A percentile compares a stretch with the other conserved stretches of the same genome.
phyloP scores from a whole-genome alignment of 2,888 invertebrate genomes.

The Andrena trimmerana region DNA sequence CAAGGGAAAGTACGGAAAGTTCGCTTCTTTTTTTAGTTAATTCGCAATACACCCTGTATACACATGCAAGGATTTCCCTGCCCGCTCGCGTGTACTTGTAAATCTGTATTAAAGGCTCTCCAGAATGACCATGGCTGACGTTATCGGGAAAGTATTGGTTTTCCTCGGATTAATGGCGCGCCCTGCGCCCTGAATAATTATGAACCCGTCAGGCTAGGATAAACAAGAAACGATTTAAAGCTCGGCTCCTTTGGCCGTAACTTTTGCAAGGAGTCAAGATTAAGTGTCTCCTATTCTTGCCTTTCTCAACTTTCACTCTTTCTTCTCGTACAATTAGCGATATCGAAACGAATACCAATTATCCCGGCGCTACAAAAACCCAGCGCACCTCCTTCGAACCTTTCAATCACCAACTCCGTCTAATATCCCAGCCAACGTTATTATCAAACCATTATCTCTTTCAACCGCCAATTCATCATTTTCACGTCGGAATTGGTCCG shows the following conservation, averaged over 20 bases:
- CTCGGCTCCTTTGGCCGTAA: slow-evolving; percentile 22
- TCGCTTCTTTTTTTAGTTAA: not conserved
- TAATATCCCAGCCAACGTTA: not conserved
- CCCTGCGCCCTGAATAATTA: slow-evolving; percentile 59
- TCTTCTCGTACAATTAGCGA: not conserved
- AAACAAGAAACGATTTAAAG: slow-evolving; percentile 58
- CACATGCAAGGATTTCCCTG: slow-evolving; percentile 33
- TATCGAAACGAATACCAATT: not conserved
- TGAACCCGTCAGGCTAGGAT: slow-evolving; percentile 41
- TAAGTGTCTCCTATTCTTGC: not conserved
- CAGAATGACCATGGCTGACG: slow-evolving; percentile 56
- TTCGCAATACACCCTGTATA: slow-evolving; percentile 50
- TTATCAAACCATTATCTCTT: not conserved
- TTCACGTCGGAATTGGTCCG: not conserved
- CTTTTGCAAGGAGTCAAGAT: slow-evolving; percentile 12
- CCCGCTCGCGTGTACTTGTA: slow-evolving; percentile 37
- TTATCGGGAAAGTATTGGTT: slow-evolving; percentile 65
- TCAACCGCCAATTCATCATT: not conserved
- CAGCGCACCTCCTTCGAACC: too few species aligned
- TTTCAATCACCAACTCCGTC: not conserved
- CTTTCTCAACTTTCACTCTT: not conserved
- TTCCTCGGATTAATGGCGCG: slow-evolving; percentile 58
- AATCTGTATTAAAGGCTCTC: slow-evolving; percentile 56
- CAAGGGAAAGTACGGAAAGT: not conserved
- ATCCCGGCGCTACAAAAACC: too few species aligned